Conservation (phyloP, 2,113 vertebrate genomes). For the Chunga burmeisteri region DNA sequence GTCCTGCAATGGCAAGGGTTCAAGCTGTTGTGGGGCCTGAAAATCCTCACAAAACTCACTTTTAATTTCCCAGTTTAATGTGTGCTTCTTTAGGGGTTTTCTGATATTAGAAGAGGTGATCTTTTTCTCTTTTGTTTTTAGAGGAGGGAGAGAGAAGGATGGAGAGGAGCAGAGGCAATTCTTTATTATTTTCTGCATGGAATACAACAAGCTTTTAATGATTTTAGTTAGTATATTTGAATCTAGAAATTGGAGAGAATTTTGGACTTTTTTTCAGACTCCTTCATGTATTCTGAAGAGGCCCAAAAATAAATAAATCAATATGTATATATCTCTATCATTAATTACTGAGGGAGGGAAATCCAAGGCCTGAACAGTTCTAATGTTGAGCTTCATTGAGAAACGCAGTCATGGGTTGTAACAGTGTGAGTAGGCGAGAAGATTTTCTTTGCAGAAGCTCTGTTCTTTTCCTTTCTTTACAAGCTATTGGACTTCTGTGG, state of each 20-base stretch:
- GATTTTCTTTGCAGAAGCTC: neutral
- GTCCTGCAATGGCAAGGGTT: neutral
- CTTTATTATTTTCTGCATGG: neutral
- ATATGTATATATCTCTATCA: neutral
- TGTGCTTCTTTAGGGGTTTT: neutral
- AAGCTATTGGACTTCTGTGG: neutral
- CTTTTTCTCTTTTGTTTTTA: neutral
- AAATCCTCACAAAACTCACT: neutral
- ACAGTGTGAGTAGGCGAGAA: neutral
- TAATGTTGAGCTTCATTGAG: neutral
- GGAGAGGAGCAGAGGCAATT: neutral
- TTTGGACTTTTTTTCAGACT: neutral
- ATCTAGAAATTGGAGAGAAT: neutral
- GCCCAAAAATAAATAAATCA: neutral
- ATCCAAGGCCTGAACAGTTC: neutral
- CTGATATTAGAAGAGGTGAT: neutral
- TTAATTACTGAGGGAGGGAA: neutral
- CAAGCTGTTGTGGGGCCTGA: neutral
- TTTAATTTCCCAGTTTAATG: neutral
- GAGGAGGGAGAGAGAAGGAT: neutral
- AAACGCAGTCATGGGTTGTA: neutral
- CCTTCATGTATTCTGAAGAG: neutral
- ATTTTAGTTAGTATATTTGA: neutral
- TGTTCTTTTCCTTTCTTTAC: neutral
- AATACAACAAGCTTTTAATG: neutral